A percentile compares a stretch with the other conserved stretches of the same genome.
phyloP scores from a whole-genome alignment of 2,113 vertebrate genomes.

The Calyptommatus sinebrachiatus region DNA sequence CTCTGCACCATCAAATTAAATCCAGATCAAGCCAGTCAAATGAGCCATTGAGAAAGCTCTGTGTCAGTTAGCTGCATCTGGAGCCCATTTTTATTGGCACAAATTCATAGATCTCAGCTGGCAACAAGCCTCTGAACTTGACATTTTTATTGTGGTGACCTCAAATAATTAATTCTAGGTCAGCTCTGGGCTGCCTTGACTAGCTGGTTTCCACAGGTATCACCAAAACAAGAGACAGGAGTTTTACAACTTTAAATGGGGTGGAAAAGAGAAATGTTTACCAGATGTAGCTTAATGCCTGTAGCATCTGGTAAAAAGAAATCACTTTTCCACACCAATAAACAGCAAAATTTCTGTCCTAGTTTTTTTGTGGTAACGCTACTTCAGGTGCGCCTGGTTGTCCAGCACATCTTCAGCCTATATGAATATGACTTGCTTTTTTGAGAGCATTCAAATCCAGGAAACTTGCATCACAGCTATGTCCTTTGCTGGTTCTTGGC shows the following conservation, averaged over 20 bases:
- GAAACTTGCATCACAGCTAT: accelerated
- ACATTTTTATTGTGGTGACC: neutral
- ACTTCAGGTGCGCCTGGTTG: neutral
- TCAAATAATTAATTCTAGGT: accelerated
- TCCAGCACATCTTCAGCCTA: constrained; percentile 24
- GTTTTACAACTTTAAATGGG: too few species aligned
- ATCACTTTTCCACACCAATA: too few species aligned
- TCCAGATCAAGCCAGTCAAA: neutral
- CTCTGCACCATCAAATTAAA: neutral
- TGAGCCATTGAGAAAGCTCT: neutral
- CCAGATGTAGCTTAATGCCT: too few species aligned
- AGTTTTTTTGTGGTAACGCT: too few species aligned
- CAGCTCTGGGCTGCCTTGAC: accelerated
- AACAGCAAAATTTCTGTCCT: too few species aligned
- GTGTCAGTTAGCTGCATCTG: accelerated
- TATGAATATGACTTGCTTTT: neutral
- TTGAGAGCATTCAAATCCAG: accelerated
- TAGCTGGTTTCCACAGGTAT: neutral
- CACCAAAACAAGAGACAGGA: too few species aligned
- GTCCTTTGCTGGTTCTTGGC: neutral
- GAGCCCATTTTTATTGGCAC: neutral
- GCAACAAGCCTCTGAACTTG: neutral
- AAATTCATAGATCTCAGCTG: neutral
- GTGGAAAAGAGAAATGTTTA: too few species aligned
- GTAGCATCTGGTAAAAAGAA: too few species aligned